Percentiles rank a stretch among this genome's conserved stretches.
These are phyloP conservation scores for Montipora capricornis DNA, from an alignment of 64 coral and sea anemone genomes.

Conservation along the genomic window DNA sequence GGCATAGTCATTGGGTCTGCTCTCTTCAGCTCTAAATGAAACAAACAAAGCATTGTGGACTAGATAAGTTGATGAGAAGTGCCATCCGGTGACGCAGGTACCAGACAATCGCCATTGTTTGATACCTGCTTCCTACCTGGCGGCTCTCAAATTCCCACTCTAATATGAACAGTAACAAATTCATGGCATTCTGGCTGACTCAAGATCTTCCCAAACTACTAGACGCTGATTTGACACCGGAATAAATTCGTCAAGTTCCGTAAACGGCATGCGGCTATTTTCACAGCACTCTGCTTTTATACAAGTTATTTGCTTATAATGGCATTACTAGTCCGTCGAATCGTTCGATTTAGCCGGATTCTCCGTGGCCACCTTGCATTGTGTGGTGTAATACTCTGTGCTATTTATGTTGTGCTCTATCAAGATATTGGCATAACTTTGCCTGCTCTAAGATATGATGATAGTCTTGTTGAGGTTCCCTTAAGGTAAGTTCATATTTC, in stretches of 20 bases:
- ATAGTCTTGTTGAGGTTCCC: background rate
- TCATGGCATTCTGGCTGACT: too few species aligned
- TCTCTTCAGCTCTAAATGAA: too few species aligned
- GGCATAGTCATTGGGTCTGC: too few species aligned
- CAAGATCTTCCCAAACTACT: background rate
- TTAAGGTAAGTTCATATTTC: conserved; percentile 16
- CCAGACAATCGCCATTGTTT: background rate
- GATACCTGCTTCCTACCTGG: conserved; percentile 34
- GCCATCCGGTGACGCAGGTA: background rate
- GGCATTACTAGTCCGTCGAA: background rate
- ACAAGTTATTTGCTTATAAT: background rate
- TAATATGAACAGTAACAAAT: background rate
- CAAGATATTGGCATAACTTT: conserved; percentile 29
- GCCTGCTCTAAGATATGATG: background rate
- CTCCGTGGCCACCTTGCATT: conserved; percentile 9
- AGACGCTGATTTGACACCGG: background rate
- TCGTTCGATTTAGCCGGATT: conserved; percentile 21
- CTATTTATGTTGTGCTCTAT: conserved; percentile 35
- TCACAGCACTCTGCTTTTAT: background rate
- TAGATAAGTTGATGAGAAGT: too few species aligned
- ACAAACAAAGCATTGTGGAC: too few species aligned
- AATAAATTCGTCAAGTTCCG: background rate
- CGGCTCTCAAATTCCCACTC: conserved; percentile 31
- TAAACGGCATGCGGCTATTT: background rate
- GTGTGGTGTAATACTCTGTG: conserved; percentile 18